Conservation (phyloP, 2,888 invertebrate genomes). For the Capitulum mitella region DNA sequence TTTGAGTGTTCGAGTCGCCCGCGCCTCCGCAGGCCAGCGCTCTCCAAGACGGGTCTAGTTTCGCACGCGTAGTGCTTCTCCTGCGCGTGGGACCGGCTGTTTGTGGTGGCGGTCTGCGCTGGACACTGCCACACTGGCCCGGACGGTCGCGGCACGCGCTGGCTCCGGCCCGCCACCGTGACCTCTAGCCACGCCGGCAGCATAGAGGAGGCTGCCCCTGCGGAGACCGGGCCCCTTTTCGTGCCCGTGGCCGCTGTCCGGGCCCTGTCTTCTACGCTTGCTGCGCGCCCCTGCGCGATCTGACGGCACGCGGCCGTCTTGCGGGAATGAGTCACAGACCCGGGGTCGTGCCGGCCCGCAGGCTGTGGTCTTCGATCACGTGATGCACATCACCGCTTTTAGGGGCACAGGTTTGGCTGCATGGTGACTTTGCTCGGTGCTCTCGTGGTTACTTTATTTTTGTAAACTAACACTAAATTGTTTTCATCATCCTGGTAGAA, state of each 20-base stretch:
- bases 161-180: not conserved
- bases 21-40: not conserved
- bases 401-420: not conserved
- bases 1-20: not conserved
- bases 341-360: no score
- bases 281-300: not conserved
- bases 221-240: not conserved
- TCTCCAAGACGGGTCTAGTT: not conserved
- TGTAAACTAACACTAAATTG: slow-evolving; percentile 11
- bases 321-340: not conserved
- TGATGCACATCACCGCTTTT: not conserved
- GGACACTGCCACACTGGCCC: not conserved
- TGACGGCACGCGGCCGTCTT: no score
- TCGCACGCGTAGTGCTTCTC: not conserved
- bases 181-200: no score
- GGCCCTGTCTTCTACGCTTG: not conserved
- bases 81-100: not conserved
- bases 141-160: no score
- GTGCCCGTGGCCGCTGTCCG: not conserved
- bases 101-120: not conserved
- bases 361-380: no score
- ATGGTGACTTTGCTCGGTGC: not conserved
- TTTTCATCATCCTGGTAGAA: not conserved
- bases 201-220: not conserved
- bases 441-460: slow-evolving; percentile 2